Conservation (phyloP, 2,888 invertebrate genomes). For the Lochmaea crataegi region DNA sequence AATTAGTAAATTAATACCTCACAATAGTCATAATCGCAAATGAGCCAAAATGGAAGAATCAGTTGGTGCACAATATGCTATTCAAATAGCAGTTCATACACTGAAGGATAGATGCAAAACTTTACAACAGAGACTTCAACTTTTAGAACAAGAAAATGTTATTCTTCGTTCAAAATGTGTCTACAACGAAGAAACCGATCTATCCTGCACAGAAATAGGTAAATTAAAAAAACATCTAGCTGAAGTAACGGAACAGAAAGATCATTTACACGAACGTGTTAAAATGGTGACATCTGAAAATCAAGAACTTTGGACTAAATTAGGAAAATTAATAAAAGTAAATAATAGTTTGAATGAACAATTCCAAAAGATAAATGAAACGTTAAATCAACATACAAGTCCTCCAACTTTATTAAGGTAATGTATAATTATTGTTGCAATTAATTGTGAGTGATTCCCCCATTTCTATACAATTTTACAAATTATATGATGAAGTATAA, state of each 20-base stretch:
- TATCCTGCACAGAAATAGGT: conserved; percentile 53
- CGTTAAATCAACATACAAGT: conserved; percentile 65
- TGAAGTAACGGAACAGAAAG: conserved; percentile 79
- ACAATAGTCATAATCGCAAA: not conserved
- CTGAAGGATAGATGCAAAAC: conserved; percentile 85
- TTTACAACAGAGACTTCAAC: conserved; percentile 76
- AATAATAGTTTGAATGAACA: conserved; percentile 69
- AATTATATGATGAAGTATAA: not conserved
- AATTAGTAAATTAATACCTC: not conserved
- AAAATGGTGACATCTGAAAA: conserved; percentile 87
- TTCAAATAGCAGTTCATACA: conserved; percentile 82
- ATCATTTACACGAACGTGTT: conserved; percentile 80
- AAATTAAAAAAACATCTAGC: conserved; percentile 64
- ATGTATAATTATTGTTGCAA: too few species aligned
- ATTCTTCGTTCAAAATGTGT: conserved; percentile 67
- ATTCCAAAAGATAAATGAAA: conserved; percentile 68
- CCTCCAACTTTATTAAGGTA: conserved; percentile 52
- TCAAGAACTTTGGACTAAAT: conserved; percentile 80
- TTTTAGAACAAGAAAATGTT: conserved; percentile 82
- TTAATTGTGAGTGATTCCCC: not conserved
- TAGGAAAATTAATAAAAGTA: conserved; percentile 73
- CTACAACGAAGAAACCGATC: conserved; percentile 46
- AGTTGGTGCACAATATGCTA: conserved; percentile 68
- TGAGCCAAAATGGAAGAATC: conserved; percentile 57
- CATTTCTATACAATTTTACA: not conserved